These are phyloP conservation scores for Syngnathus acus DNA, from an alignment of 2,797 vertebrate species.

Conservation along the genomic window DNA sequence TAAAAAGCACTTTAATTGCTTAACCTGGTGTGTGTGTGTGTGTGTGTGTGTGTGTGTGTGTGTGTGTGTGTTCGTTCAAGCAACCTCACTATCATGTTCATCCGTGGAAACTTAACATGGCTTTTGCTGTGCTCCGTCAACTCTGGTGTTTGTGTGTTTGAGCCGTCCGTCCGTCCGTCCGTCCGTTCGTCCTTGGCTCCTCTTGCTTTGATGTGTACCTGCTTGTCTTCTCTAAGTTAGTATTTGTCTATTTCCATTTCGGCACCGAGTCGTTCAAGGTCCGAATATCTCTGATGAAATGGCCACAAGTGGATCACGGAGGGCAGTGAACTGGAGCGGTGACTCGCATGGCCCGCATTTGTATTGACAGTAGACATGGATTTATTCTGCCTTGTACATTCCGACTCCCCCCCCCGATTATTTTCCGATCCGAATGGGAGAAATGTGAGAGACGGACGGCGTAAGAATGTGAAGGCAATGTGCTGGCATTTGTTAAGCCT, in stretches of 20 bases:
- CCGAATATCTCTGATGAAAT: conserved; percentile 89
- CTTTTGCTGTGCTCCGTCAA: conserved; percentile 5
- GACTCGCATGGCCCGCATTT: conserved; percentile 33
- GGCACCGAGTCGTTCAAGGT: conserved; percentile 68
- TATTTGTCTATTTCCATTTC: conserved; percentile 47
- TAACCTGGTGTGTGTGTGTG: background rate
- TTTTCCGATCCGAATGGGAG: too few relatives aligned
- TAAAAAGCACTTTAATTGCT: background rate
- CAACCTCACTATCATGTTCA: background rate
- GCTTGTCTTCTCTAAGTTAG: conserved; percentile 34
- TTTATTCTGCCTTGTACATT: too few relatives aligned
- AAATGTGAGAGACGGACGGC: too few relatives aligned
- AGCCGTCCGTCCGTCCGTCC: too few relatives aligned
- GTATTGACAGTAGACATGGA: background rate
- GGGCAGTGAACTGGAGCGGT: conserved; percentile 78
- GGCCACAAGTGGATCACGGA: conserved; percentile 85
- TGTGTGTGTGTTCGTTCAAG: background rate
- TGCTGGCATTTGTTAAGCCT: too few relatives aligned
- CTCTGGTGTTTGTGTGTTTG: conserved; percentile 23
- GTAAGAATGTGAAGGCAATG: too few relatives aligned
- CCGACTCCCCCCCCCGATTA: too few relatives aligned
- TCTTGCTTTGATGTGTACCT: conserved; percentile 17
- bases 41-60: background rate
- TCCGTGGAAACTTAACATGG: conserved; percentile 11
- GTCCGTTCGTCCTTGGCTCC: too few relatives aligned